These are phyloP conservation scores for Tauraco erythrolophus DNA, from an alignment of 2,113 vertebrate species.

Conservation along the genomic window DNA sequence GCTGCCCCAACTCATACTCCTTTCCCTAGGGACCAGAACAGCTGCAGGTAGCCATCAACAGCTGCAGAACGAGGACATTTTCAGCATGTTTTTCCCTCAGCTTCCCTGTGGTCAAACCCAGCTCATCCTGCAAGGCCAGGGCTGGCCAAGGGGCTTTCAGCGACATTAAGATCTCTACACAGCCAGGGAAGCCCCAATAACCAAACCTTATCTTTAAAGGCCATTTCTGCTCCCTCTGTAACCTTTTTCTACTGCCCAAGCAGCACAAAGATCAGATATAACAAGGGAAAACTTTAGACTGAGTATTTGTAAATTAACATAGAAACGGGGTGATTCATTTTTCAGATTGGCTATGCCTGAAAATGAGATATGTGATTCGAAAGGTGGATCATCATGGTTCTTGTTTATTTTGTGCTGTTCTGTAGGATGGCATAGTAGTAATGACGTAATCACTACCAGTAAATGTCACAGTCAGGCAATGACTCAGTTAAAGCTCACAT, in stretches of 20 bases:
- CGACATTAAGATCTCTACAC: background rate
- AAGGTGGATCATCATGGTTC: background rate
- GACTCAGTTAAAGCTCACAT: background rate
- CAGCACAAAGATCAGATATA: background rate
- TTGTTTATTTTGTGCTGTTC: background rate
- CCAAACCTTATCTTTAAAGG: background rate
- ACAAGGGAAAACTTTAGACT: background rate
- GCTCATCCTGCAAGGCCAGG: background rate
- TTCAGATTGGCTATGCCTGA: background rate
- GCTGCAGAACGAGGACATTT: background rate
- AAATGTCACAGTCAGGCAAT: background rate
- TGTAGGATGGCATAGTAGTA: background rate
- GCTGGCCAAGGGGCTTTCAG: fast-evolving
- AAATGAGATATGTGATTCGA: background rate
- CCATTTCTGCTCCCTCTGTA: background rate
- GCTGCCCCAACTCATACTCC: background rate
- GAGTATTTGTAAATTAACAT: background rate
- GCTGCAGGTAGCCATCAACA: background rate
- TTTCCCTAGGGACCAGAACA: background rate
- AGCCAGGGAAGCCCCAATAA: background rate
- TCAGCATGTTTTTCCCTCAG: background rate
- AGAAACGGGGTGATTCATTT: fast-evolving
- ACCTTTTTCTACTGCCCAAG: background rate
- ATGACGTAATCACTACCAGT: background rate
- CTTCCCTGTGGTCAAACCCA: background rate